Evolutionary conservation across 2,888 invertebrate species (phyloP), one percentile per base, ranked within the genome.

Genomic region (Nebria brevicollis): DNA sequence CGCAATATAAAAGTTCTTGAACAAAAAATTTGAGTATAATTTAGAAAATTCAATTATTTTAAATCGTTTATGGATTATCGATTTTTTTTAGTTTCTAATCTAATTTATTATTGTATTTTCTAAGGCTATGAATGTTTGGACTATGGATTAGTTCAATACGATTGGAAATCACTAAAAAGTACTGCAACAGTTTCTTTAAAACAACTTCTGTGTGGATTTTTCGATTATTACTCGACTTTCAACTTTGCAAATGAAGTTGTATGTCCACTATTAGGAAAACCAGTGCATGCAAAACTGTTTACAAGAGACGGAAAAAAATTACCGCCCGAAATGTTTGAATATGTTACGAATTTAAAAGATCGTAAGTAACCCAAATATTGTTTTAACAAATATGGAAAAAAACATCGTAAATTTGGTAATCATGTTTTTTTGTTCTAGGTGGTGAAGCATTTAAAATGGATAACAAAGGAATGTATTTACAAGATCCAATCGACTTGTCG

Each of bases 401-500:
- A 20, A 20, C 20, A 1, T 20, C 0, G 20, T 20, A 20, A 20
- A 20, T 20, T 20, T 75, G n/a, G 8, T 20, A 20, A 20, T 64
- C 10, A 41, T 42, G 6, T 15, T 65, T 76, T 76, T 76, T 43
- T 25, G 34, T 11, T 72, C 6, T 11, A 75, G 80, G 68, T 20
- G 70, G 70, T 6, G 80, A 80, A 75, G 8, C 7, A 15, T 80
- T 75, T 72, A 75, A 72, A 70, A 26, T 80, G 2, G 75, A 75
- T 75, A 26, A 80, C 41, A 75, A 79, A 42, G 66, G 70, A 20
- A 80, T 80, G 75, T 75, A 75, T 20, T 41, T 80, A 1, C 80
- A 80, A 75, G 80, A 80, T 80, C 80, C 80, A 20, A 80, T 80
- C 54, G 80, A 80, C 64, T 80, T 80, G 66, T 66, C 80, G 3